Evolutionary conservation across 2,888 invertebrate species (phyloP).

Genomic region (Latheticus oryzae): DNA sequence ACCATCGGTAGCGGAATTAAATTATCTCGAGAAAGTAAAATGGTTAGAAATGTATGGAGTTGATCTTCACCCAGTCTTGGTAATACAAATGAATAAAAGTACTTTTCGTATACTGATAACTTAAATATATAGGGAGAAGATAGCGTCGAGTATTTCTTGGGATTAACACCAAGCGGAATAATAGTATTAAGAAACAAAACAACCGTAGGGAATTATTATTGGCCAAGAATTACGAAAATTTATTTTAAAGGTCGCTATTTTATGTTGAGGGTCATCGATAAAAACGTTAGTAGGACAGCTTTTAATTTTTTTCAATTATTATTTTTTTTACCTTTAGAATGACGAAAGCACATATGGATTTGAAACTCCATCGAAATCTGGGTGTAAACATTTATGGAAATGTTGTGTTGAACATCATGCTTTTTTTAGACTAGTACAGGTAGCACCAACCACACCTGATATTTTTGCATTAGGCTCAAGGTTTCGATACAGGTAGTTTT

Average conservation of each 20-base stretch:
- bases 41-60: slow-evolving; percentile 99
- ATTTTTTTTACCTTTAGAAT: slow-evolving; percentile 70
- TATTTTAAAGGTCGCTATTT: slow-evolving; percentile 97
- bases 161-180: slow-evolving; percentile 95
- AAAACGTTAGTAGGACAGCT: slow-evolving; percentile 81
- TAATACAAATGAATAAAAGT: slow-evolving; percentile 66
- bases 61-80: slow-evolving; percentile 95
- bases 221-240: slow-evolving; percentile 97
- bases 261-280: slow-evolving; percentile 93
- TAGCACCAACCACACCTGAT: slow-evolving; percentile 80
- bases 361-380: slow-evolving; percentile 90
- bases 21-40: slow-evolving; percentile 96
- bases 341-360: slow-evolving; percentile 97
- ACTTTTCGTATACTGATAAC: slow-evolving; percentile 18
- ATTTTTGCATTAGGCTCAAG: slow-evolving; percentile 83
- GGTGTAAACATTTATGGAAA: slow-evolving; percentile 95
- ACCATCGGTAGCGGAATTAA: slow-evolving; percentile 92
- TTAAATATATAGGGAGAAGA: slow-evolving; percentile 83
- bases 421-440: slow-evolving; percentile 89
- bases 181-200: slow-evolving; percentile 94
- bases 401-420: slow-evolving; percentile 97
- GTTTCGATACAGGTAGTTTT: slow-evolving; percentile 78
- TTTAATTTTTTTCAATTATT: slow-evolving; percentile 31
- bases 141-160: slow-evolving; percentile 95
- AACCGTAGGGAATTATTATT: slow-evolving; percentile 97